Conservation (phyloP, 1,140 invertebrate species). For the Chlorops oryzae region DNA sequence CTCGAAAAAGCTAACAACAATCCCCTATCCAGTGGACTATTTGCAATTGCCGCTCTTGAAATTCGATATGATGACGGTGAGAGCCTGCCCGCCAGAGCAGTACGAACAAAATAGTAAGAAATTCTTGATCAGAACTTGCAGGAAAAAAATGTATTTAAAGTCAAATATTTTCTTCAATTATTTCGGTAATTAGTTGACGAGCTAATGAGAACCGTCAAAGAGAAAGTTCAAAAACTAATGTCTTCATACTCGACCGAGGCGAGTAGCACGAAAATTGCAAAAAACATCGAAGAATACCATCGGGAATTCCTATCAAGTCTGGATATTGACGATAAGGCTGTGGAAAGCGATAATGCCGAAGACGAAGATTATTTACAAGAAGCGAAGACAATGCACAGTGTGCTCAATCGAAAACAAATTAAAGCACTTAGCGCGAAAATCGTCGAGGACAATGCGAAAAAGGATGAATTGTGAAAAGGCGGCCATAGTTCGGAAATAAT, state of each 20-base stretch:
- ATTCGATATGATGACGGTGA: constrained; percentile 40
- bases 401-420: constrained; percentile 40
- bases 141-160: too few species aligned
- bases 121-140: background rate
- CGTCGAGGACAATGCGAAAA: constrained; percentile 35
- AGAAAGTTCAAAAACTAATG: constrained; percentile 37
- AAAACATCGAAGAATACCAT: constrained; percentile 34
- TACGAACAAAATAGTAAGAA: constrained; percentile 37
- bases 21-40: constrained; percentile 36
- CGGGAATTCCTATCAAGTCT: constrained; percentile 26
- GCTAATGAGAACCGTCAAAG: constrained; percentile 32
- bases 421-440: constrained; percentile 35
- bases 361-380: constrained; percentile 32
- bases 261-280: constrained; percentile 18
- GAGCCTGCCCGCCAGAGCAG: constrained; percentile 33
- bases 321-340: constrained; percentile 18
- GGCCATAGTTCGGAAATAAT: too few species aligned
- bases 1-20: constrained; percentile 21
- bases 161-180: too few species aligned
- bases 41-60: constrained; percentile 39
- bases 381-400: constrained; percentile 30
- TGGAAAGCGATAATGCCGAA: constrained; percentile 1
- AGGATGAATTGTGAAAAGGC: constrained; percentile 22
- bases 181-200: constrained; percentile 33
- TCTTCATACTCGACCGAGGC: constrained; percentile 32